These are phyloP conservation scores for Cephus runcator DNA, from an alignment of 2,888 invertebrate species.

Conservation along the genomic window DNA sequence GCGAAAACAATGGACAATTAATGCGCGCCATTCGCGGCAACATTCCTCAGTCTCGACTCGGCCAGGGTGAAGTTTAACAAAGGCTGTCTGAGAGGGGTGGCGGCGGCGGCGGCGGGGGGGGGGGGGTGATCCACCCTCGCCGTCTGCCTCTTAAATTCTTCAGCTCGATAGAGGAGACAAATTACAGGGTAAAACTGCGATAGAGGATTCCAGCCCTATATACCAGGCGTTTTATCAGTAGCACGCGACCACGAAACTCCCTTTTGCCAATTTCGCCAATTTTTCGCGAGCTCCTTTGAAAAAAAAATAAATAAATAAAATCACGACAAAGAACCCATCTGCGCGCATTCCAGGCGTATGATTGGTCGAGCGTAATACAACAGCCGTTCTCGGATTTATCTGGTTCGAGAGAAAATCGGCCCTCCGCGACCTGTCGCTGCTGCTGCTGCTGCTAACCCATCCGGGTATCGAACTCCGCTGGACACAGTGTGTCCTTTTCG, in stretches of 20 bases:
- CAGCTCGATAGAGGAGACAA: background rate
- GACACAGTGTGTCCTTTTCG: background rate
- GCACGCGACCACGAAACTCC: background rate
- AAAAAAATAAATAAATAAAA: no score
- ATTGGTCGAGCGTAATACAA: background rate
- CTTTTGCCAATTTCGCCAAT: background rate
- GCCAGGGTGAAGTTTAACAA: slow-evolving; percentile 36
- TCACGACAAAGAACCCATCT: background rate
- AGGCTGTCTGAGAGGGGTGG: slow-evolving; percentile 10
- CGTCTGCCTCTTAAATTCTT: slow-evolving; percentile 3
- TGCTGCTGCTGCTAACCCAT: background rate
- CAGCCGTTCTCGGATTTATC: no score
- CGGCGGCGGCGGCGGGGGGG: no score
- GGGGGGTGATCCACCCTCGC: background rate
- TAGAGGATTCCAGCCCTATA: background rate
- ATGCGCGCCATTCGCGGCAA: slow-evolving; percentile 47
- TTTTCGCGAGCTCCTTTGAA: background rate
- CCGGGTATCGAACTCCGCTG: no score
- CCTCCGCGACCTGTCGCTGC: background rate
- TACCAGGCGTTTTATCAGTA: background rate
- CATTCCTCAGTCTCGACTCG: slow-evolving; percentile 41
- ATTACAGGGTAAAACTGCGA: background rate
- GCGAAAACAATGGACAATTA: slow-evolving; percentile 59
- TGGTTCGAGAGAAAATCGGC: background rate
- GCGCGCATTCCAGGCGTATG: background rate